Evolutionary conservation across 2,888 invertebrate species (phyloP), one percentile per base, ranked within the genome.

Genomic region (Balanococcus diminutus): DNA sequence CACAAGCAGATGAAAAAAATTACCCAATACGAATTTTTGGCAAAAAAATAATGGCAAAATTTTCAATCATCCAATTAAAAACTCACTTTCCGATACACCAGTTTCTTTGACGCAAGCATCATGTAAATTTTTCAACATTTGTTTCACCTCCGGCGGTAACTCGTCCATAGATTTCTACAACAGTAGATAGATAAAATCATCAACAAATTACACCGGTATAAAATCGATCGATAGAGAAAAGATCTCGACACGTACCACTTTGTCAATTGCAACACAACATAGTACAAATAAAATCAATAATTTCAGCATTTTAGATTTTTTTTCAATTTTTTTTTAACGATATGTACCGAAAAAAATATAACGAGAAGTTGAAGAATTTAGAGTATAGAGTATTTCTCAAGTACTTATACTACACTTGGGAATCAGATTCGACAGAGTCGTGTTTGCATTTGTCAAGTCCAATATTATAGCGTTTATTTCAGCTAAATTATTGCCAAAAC

Each of bases 121-220:
- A 36, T 61, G 82, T n/a, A 82, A 22, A 82, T 56, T 82, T 16
- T 32, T 61, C 31, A 82, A 2, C 82, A 82, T 82, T 32, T 82
- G 28, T 82, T 82, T 25, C n/a, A 51, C n/a, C n/a, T 82, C 82
- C 8, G 51, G 56, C 1, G 56, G 46, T 22, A 82, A 31, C 31
- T 56, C 82, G 9, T 82, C 82, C 4, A 19, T 9, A 2, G 19
- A 19, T 19, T 46, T 1, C 25, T 36, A 22, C 67, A 72, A 81
- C 8, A 81, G 11, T 25, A 82, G 25, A 42, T 2, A 82, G 25
- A 42, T 2, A 81, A 16, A n/a, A 81, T n/a, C 25, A 81, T 9
- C 25, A 9, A 5, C 6, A 16, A 72, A 22, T 16, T 3, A 1
- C 46, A 8, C 5, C n/a, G 8, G 36, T 8, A 36, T 36, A 3